phyloP scores from a whole-genome alignment of 2,888 invertebrate genomes.

The Torymus tubicola region DNA sequence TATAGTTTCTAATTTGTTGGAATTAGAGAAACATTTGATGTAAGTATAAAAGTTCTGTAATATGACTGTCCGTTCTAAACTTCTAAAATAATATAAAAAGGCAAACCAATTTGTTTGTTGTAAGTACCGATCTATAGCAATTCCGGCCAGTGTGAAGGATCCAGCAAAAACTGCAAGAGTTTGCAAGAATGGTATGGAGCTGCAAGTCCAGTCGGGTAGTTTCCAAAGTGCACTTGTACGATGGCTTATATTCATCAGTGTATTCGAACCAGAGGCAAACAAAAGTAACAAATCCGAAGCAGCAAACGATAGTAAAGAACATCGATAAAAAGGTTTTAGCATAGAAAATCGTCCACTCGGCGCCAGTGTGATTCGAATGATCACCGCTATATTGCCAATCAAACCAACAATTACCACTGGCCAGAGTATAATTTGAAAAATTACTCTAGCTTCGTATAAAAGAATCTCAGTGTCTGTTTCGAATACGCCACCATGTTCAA shows the following conservation, averaged over 20 bases:
- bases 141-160: conserved; percentile 78
- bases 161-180: conserved; percentile 78
- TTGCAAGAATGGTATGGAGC: conserved; percentile 77
- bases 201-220: conserved; percentile 71
- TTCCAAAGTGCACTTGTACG: conserved; percentile 60
- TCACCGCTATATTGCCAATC: conserved; percentile 62
- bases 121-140: conserved; percentile 80
- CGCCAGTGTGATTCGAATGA: conserved; percentile 60
- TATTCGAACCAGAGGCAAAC: conserved; percentile 61
- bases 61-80: no score
- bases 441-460: conserved; percentile 48
- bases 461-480: conserved; percentile 27
- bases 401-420: conserved; percentile 63
- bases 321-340: conserved; percentile 64
- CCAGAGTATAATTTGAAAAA: conserved; percentile 64
- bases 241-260: conserved; percentile 56
- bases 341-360: conserved; percentile 35
- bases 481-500: not conserved
- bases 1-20: no score
- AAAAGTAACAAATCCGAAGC: conserved; percentile 63
- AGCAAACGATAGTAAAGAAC: conserved; percentile 63
- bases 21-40: no score
- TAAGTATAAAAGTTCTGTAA: no score
- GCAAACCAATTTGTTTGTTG: conserved; percentile 64
- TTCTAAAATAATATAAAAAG: not conserved